Base-by-base conservation (phyloP, 2,797 vertebrate genomes). In the Babyrousa celebensis region DNA sequence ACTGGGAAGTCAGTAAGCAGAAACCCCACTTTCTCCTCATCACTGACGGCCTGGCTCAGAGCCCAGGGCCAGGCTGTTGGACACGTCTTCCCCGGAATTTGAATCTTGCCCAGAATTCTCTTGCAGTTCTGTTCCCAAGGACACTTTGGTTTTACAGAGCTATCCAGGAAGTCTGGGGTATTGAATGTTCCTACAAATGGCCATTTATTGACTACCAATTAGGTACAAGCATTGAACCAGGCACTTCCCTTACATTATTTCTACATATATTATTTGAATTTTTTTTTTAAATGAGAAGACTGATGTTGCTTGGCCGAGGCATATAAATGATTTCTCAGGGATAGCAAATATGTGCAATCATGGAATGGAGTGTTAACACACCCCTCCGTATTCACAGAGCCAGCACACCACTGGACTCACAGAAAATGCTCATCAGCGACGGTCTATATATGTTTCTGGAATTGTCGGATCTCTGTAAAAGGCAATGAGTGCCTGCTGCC, bases 121-220 rank as follows among this genome's bases (percentile, higher is more conserved):
- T 60, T 52, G 40, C 70, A 92, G 43, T 88, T 94, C 96, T 89
- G 25, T 77, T 95, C 63, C 60, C 94, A 95, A 94, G 95, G 95
- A 96, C 86, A 65, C 21, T 88, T 93, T 40, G 60, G 52, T 92
- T 93, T 96, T 87, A 85, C 82, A 93, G 62, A 94, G 72, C 95
- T 95, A 87, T 85, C 89, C 84, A 91, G 74, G 94, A 97, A 94
- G 93, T 90, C 36, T n/a, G 17, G 32, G 17, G 12, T 89, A 91
- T 89, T 71, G 32, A 70, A 36, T 83, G 18, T 78, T 89, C 91
- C 72, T 72, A 79, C 77, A 96, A 95, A 86, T 84, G 89, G 32
- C 48, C 91, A 90, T 85, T 93, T 97, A 97, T 83, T 95, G 95
- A 97, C 95, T 94, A 82, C 82, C 62, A 92, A 70, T 97, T 97